Evolutionary conservation across 2,113 vertebrate genomes (phyloP).

Genomic region (Mirza zaza): DNA sequence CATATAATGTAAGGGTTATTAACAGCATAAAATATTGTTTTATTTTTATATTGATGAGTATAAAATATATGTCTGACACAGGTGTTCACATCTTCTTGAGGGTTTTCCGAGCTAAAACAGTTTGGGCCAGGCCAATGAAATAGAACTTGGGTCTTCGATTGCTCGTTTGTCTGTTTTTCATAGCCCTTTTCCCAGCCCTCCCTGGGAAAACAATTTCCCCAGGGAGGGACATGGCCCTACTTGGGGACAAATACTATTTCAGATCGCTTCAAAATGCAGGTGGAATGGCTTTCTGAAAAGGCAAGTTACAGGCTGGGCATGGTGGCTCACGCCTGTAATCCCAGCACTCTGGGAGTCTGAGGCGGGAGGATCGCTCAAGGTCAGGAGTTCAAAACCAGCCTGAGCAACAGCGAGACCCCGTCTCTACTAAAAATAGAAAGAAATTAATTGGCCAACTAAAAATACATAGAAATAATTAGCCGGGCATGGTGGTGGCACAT

Average conservation of each 20-base stretch:
- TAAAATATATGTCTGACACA: slow-evolving; percentile 31
- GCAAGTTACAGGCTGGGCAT: accelerated
- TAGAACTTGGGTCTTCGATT: neutral
- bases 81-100: neutral
- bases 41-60: neutral
- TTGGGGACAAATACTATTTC: neutral
- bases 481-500: too few relatives aligned
- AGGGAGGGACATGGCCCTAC: neutral
- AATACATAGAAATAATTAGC: too few relatives aligned
- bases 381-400: too few relatives aligned
- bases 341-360: too few relatives aligned
- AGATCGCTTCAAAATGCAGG: neutral
- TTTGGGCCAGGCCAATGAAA: neutral
- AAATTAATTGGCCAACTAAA: too few relatives aligned
- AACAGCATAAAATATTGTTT: neutral
- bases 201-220: neutral
- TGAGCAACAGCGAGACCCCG: too few relatives aligned
- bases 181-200: too few relatives aligned
- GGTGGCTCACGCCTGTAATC: too few relatives aligned
- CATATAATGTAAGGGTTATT: neutral
- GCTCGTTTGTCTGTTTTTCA: neutral
- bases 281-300: neutral
- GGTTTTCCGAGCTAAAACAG: neutral
- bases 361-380: too few relatives aligned
- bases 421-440: too few relatives aligned